Conservation (phyloP, 2,888 invertebrate species). For the Eremobia ochroleuca region DNA sequence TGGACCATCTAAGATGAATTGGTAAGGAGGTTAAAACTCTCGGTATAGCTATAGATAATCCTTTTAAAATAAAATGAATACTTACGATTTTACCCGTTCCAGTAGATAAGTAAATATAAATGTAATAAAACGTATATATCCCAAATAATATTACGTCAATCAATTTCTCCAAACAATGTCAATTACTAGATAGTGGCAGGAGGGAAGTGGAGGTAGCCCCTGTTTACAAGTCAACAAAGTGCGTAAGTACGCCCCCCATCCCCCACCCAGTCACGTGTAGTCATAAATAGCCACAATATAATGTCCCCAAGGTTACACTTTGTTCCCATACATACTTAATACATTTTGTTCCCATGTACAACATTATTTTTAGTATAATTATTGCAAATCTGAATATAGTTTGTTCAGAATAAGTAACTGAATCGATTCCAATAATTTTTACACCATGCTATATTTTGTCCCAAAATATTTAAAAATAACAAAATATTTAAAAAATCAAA, state of each 20-base stretch:
- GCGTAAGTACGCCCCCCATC: conserved; percentile 14
- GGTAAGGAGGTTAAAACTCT: neutral
- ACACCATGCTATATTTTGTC: no score
- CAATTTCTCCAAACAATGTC: conserved; percentile 2
- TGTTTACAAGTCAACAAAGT: conserved; percentile 16
- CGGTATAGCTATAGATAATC: no score
- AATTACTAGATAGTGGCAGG: conserved; percentile 8
- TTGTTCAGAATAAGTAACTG: no score
- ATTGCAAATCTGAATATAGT: no score
- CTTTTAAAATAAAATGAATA: neutral
- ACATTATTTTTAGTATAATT: no score
- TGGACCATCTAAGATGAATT: no score
- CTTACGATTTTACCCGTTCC: neutral
- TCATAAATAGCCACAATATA: neutral
- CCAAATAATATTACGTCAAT: conserved; percentile 21
- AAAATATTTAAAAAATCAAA: no score
- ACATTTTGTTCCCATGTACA: no score
- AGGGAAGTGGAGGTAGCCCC: neutral
- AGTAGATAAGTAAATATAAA: neutral
- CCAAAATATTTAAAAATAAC: no score
- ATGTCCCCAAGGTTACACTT: conserved; percentile 1
- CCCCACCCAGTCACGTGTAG: conserved; percentile 13
- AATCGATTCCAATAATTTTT: no score
- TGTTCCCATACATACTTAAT: no score
- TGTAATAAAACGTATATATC: neutral